Evolutionary conservation across 2,888 invertebrate genomes (phyloP).

Genomic region (Emmelina monodactyla): DNA sequence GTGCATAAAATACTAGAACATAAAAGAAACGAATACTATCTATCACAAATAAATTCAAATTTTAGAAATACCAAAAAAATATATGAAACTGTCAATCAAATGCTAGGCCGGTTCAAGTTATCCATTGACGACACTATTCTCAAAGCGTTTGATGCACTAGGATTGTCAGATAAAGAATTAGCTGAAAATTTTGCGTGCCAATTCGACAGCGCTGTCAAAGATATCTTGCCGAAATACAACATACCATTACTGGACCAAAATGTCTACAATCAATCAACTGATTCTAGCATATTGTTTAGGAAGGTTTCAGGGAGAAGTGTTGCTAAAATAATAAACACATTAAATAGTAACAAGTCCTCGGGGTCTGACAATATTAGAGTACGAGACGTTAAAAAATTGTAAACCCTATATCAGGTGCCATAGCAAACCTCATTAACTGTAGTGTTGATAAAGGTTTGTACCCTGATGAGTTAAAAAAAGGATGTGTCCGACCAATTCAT

Average conservation of each 20-base stretch:
- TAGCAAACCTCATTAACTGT: conserved; percentile 2
- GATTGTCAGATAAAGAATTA: no score
- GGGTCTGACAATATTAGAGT: background rate
- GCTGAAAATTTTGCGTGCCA: background rate
- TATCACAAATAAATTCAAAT: no score
- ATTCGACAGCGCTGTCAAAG: background rate
- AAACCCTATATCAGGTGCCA: no score
- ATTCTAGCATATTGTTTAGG: background rate
- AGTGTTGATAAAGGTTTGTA: conserved; percentile 1
- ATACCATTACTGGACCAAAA: background rate
- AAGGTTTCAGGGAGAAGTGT: background rate
- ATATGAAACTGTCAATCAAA: no score
- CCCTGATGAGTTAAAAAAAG: background rate
- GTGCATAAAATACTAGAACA: no score
- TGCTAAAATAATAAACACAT: background rate
- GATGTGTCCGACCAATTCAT: conserved; percentile 13
- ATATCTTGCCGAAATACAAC: background rate
- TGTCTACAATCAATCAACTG: background rate
- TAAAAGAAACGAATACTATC: no score
- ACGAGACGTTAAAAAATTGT: background rate
- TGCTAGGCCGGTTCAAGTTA: no score
- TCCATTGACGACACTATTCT: no score
- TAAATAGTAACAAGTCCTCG: background rate
- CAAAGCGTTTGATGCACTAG: no score
- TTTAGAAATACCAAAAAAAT: no score